phyloP scores from a whole-genome alignment of 2,888 invertebrate genomes.

The Epinotia demarniana region DNA sequence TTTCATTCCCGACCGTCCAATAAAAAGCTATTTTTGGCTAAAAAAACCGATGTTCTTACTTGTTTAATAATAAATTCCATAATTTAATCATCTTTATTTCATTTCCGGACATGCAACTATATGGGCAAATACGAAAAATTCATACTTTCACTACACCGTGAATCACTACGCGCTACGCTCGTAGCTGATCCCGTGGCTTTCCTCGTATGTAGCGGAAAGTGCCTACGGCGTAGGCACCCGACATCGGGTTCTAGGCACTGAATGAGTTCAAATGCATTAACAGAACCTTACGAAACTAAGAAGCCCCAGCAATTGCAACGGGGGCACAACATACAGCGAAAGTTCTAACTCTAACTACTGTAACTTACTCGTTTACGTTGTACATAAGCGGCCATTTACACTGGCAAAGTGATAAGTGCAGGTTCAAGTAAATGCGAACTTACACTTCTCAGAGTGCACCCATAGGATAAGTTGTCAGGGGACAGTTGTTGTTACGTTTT shows the following conservation, averaged over 20 bases:
- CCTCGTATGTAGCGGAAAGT: too few species aligned
- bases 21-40: too few species aligned
- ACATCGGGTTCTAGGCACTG: too few species aligned
- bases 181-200: too few species aligned
- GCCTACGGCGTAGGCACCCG: too few species aligned
- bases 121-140: neutral
- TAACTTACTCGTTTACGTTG: conserved; percentile 10
- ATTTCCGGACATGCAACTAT: too few species aligned
- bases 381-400: conserved; percentile 13
- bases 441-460: conserved; percentile 3
- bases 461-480: neutral
- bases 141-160: neutral
- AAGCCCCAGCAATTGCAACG: neutral
- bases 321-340: conserved; percentile 3
- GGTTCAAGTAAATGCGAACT: conserved; percentile 5
- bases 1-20: too few species aligned
- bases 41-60: too few species aligned
- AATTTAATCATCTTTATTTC: too few species aligned
- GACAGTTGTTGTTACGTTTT: neutral
- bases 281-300: neutral
- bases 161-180: too few species aligned
- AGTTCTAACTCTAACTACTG: conserved; percentile 4
- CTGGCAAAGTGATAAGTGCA: conserved; percentile 15
- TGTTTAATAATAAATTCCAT: too few species aligned
- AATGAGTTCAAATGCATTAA: neutral